Evolutionary conservation across 2,113 vertebrate species (phyloP).

Genomic region (Gopherus evgoodei): DNA sequence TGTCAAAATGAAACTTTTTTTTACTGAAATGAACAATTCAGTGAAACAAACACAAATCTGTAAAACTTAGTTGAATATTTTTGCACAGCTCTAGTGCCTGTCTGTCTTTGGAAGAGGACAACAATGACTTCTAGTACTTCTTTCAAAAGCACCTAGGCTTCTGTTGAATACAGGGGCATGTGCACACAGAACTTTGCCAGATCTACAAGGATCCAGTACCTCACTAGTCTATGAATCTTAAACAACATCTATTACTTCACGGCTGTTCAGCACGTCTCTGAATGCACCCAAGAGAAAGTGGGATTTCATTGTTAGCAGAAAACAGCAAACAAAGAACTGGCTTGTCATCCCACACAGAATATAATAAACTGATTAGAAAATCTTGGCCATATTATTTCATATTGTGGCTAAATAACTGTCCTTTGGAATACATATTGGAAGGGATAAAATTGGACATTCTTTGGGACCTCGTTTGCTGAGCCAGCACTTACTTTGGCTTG

Average conservation of each 20-base stretch:
- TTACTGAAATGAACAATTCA: too few relatives aligned
- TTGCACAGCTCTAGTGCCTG: neutral
- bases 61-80: too few relatives aligned
- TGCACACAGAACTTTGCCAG: neutral
- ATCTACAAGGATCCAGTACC: neutral
- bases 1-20: too few relatives aligned
- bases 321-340: neutral
- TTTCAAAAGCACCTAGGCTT: neutral
- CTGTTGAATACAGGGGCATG: neutral
- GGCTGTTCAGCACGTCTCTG: neutral
- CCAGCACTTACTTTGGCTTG: conserved; percentile 23
- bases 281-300: neutral
- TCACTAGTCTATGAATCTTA: conserved; percentile 18
- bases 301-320: neutral
- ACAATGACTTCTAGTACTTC: neutral
- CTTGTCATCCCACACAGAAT: neutral
- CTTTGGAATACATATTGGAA: conserved; percentile 15
- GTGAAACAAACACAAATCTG: too few relatives aligned
- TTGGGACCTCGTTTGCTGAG: conserved; percentile 6
- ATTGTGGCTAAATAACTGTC: neutral
- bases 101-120: neutral
- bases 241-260: conserved; percentile 10
- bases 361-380: neutral
- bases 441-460: conserved; percentile 14
- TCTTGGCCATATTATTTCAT: neutral